A percentile compares a stretch with the other conserved stretches of the same genome.
These are phyloP conservation scores for Mesorhabditis spiculigera DNA, from an alignment of 2,888 invertebrate genomes.

Conservation along the genomic window DNA sequence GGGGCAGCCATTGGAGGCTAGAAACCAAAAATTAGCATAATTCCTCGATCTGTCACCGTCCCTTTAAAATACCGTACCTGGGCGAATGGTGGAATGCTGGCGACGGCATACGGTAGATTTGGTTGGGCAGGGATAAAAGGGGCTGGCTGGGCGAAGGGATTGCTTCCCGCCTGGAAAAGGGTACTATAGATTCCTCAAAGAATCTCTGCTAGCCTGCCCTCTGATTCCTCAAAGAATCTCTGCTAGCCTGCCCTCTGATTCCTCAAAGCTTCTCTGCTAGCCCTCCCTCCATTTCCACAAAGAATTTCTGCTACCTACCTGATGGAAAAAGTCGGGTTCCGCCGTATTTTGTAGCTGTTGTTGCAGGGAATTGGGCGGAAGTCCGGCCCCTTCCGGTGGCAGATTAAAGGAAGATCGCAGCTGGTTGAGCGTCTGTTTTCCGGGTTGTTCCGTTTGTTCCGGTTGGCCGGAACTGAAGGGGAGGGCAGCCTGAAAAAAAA, in stretches of 20 bases:
- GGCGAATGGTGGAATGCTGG: not conserved
- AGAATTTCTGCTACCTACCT: too few species aligned
- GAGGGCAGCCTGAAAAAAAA: constrained; percentile 33
- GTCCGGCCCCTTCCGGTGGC: not conserved
- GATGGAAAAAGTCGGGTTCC: not conserved
- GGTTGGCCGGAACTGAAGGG: constrained; percentile 25
- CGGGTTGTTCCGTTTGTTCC: constrained; percentile 14
- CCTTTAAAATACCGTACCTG: too few species aligned
- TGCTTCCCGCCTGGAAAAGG: not conserved
- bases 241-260: too few species aligned
- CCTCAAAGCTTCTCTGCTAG: too few species aligned
- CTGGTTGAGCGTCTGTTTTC: constrained; percentile 46
- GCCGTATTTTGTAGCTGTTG: not conserved
- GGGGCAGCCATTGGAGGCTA: too few species aligned
- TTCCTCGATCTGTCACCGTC: too few species aligned
- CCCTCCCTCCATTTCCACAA: too few species aligned
- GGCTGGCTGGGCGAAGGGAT: not conserved
- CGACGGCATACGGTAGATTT: not conserved
- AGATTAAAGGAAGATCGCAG: constrained; percentile 48
- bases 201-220: too few species aligned
- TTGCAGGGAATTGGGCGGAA: not conserved
- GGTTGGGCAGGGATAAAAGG: not conserved
- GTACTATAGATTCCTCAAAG: not conserved
- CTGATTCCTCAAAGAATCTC: too few species aligned
- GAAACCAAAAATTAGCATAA: too few species aligned